These are phyloP conservation scores for Nyctibius bracteatus DNA, from an alignment of 2,113 vertebrate genomes.

Conservation along the genomic window DNA sequence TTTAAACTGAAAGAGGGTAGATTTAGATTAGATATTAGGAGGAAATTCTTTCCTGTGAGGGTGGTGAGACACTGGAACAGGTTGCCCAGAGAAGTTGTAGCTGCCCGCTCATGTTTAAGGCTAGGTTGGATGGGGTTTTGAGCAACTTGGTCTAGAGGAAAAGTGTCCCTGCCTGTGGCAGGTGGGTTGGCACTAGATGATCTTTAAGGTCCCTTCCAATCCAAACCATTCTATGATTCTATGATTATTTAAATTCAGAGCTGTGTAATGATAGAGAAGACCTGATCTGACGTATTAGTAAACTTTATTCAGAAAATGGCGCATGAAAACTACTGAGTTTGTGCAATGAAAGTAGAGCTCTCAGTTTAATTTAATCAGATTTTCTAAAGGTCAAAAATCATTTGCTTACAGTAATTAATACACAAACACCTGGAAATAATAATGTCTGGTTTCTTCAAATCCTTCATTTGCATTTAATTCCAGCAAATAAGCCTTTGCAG, in stretches of 20 bases:
- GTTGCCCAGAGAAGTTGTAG: not conserved
- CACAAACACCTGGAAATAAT: not conserved
- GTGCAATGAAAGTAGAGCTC: not conserved
- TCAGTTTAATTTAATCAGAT: not conserved
- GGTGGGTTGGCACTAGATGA: not conserved
- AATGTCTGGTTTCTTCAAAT: not conserved
- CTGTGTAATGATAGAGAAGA: not conserved
- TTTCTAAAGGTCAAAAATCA: not conserved
- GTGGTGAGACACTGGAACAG: not conserved
- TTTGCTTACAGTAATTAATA: not conserved
- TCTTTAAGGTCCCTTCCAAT: not conserved
- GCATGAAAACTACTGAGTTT: not conserved
- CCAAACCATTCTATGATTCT: too few species aligned
- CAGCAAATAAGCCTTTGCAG: too few species aligned
- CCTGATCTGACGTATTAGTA: not conserved
- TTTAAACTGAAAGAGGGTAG: not conserved
- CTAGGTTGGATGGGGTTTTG: not conserved
- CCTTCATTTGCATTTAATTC: not conserved
- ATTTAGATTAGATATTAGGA: not conserved
- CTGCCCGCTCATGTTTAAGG: too few species aligned
- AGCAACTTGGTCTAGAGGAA: not conserved
- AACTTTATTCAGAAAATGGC: not conserved
- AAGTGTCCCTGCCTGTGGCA: not conserved
- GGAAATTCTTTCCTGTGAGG: fast-evolving
- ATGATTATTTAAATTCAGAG: too few species aligned